Percentiles rank a stretch among this genome's conserved stretches.
Evolutionary conservation across 2,113 vertebrate genomes (phyloP).

Genomic region (Dipodomys spectabilis): DNA sequence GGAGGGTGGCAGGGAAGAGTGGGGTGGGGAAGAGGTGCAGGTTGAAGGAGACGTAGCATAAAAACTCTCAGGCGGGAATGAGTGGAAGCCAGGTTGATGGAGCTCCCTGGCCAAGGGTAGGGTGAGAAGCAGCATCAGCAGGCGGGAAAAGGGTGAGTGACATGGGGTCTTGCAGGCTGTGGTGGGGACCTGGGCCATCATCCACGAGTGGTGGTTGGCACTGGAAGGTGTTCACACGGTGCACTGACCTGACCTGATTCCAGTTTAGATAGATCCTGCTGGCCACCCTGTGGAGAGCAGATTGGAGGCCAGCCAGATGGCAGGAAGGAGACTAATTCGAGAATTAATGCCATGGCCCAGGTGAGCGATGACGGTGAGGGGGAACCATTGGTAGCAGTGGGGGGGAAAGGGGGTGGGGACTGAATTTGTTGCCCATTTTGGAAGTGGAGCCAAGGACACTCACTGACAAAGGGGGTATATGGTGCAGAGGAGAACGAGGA

Average conservation of each 20-base stretch:
- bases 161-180: background rate
- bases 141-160: background rate
- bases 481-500: background rate
- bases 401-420: background rate
- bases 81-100: too few species aligned
- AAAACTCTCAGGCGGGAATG: background rate
- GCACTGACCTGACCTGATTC: constrained; percentile 18
- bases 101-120: background rate
- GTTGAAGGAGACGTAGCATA: background rate
- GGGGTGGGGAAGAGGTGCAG: fast-evolving
- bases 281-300: background rate
- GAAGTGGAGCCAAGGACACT: background rate
- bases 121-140: background rate
- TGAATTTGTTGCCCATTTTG: background rate
- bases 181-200: background rate
- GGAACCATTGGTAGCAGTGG: background rate
- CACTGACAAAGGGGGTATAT: background rate
- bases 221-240: background rate
- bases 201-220: background rate
- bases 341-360: background rate
- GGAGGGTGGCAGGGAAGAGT: background rate
- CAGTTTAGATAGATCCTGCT: background rate
- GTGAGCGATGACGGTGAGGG: background rate
- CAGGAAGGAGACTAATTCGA: background rate
- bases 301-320: background rate